These are phyloP conservation scores for Pinctada fucata DNA, from an alignment of 2,888 invertebrate genomes.

Conservation along the genomic window DNA sequence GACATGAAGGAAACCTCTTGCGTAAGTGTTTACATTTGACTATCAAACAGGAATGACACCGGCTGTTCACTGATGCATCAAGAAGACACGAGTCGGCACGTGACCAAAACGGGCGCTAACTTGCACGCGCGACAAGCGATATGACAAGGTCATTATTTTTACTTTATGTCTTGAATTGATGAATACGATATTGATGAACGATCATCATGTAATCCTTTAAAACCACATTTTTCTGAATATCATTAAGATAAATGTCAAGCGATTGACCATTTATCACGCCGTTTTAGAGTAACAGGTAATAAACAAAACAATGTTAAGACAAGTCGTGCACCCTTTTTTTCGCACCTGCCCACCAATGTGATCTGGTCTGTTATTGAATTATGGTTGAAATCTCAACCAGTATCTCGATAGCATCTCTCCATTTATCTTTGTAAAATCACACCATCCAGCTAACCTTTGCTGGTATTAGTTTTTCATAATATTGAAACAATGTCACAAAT, in stretches of 20 bases:
- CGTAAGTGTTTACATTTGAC: background rate
- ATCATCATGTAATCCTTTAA: background rate
- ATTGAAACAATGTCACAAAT: too few relatives aligned
- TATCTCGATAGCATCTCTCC: too few relatives aligned
- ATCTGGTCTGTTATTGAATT: too few relatives aligned
- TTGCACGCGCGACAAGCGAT: background rate
- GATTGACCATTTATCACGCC: background rate
- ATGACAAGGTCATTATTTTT: constrained; percentile 1
- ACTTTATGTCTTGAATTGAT: background rate
- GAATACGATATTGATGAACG: background rate
- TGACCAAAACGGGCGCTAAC: background rate
- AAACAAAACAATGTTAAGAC: background rate
- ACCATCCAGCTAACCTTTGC: too few relatives aligned
- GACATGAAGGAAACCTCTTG: too few relatives aligned
- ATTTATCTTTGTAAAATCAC: too few relatives aligned
- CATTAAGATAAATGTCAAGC: background rate
- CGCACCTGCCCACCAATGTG: too few relatives aligned
- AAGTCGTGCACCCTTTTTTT: background rate
- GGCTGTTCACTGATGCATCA: background rate
- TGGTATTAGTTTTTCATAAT: too few relatives aligned
- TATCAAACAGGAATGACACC: background rate
- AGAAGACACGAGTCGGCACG: background rate
- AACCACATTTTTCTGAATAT: background rate
- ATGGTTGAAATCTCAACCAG: too few relatives aligned
- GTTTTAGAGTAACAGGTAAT: background rate